These are phyloP conservation scores for Ptychobarbus kaznakovi DNA, from an alignment of 2,797 vertebrate genomes.

Conservation along the genomic window DNA sequence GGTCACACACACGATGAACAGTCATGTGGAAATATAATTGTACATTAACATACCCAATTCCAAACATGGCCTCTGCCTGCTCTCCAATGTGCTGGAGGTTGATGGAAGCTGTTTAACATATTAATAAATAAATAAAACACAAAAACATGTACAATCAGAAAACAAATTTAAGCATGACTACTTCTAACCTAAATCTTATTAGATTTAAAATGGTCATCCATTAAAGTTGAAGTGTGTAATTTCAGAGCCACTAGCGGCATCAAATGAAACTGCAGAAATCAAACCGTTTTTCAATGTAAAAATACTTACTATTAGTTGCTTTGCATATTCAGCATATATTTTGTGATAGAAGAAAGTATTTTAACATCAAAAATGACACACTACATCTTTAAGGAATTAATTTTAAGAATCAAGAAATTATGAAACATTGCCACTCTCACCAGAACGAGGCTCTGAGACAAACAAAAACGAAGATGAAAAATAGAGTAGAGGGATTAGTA, in stretches of 20 bases:
- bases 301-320: background rate
- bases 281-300: background rate
- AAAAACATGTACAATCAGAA: background rate
- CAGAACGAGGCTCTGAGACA: constrained; percentile 41
- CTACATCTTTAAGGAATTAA: background rate
- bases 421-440: constrained; percentile 39
- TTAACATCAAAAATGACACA: background rate
- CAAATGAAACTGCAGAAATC: background rate
- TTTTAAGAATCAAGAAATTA: constrained; percentile 11
- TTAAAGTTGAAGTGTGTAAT: constrained; percentile 30
- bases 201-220: background rate
- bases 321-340: background rate
- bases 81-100: constrained; percentile 94
- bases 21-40: background rate
- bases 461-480: constrained; percentile 42
- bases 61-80: constrained; percentile 97
- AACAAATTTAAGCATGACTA: background rate
- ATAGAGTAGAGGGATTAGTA: constrained; percentile 25
- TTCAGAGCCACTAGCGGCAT: background rate
- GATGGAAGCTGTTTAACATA: constrained; percentile 79
- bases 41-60: constrained; percentile 84
- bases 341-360: background rate
- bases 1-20: background rate
- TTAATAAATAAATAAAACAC: background rate
- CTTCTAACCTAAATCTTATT: constrained; percentile 20